phyloP scores from a whole-genome alignment of 1,140 invertebrate species.

The Drosophila pandora region DNA sequence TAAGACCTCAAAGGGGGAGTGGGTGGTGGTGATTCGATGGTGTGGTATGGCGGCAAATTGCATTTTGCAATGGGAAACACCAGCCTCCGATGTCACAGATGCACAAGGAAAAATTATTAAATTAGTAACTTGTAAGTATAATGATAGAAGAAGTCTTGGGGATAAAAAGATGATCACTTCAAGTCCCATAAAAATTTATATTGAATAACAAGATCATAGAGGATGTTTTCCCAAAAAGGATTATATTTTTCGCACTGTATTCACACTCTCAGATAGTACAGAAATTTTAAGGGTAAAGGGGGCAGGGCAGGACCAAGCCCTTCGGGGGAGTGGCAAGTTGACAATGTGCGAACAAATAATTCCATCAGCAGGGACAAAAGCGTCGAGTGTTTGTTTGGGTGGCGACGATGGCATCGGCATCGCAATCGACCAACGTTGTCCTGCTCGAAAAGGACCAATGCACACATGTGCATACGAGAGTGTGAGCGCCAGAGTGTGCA shows the following conservation, averaged over 20 bases:
- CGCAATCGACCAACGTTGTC: conserved; percentile 39
- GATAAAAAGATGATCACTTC: too few species aligned
- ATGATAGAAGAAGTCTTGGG: too few species aligned
- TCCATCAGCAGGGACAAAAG: conserved; percentile 83
- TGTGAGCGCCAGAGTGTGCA: conserved; percentile 14
- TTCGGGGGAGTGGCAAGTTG: conserved; percentile 72
- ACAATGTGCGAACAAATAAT: conserved; percentile 83
- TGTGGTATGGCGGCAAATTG: conserved; percentile 69
- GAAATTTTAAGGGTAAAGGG: conserved; percentile 2
- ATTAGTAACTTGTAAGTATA: background rate
- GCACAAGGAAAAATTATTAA: background rate
- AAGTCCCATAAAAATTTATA: too few species aligned
- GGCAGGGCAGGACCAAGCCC: conserved; percentile 1
- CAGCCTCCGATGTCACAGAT: conserved; percentile 23
- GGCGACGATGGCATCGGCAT: conserved; percentile 53
- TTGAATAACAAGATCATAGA: too few species aligned
- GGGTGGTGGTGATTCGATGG: conserved; percentile 21
- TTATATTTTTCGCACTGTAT: conserved; percentile 25
- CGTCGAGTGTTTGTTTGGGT: conserved; percentile 81
- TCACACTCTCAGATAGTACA: conserved; percentile 47
- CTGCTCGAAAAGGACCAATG: conserved; percentile 56
- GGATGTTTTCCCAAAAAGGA: background rate
- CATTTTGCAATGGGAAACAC: conserved; percentile 64
- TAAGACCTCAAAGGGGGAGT: conserved; percentile 54
- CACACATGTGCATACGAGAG: conserved; percentile 38